These are phyloP conservation scores for Tyrophagus putrescentiae DNA, from an alignment of 1,140 invertebrate species.

Conservation along the genomic window DNA sequence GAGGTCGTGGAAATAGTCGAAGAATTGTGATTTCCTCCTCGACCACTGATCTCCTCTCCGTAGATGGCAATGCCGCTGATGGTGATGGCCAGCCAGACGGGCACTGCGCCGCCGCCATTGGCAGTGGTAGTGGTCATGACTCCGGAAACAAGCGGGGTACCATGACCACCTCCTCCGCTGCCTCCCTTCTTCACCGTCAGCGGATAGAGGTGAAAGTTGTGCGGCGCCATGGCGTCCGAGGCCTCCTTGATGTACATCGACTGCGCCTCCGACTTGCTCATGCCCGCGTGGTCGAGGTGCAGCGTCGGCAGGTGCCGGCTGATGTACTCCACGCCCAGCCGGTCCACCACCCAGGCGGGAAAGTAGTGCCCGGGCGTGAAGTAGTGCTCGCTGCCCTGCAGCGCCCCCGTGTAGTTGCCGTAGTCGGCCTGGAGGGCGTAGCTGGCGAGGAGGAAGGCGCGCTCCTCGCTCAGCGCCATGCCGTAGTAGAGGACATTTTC, in stretches of 20 bases:
- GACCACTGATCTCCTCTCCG: slow-evolving; percentile 32
- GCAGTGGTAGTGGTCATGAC: slow-evolving; percentile 46
- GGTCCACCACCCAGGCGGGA: slow-evolving; percentile 46
- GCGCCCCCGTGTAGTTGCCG: slow-evolving; percentile 47
- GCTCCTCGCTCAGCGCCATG: slow-evolving; percentile 43
- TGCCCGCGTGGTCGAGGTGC: slow-evolving; percentile 56
- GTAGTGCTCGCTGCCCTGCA: slow-evolving; percentile 37
- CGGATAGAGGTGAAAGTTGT: slow-evolving; percentile 79
- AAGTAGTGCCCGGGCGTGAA: slow-evolving; percentile 55
- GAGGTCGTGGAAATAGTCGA: too few relatives aligned
- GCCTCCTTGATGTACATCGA: slow-evolving; percentile 73
- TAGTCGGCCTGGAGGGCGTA: slow-evolving; percentile 77
- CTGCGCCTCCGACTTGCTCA: slow-evolving; percentile 59
- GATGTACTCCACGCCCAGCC: slow-evolving; percentile 46
- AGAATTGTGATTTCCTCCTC: too few relatives aligned
- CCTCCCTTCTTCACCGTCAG: slow-evolving; percentile 55
- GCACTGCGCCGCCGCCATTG: too few relatives aligned
- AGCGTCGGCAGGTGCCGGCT: slow-evolving; percentile 43
- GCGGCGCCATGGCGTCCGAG: slow-evolving; percentile 62
- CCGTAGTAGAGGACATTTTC: slow-evolving; percentile 55
- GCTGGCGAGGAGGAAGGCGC: slow-evolving; percentile 60
- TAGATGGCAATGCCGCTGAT: slow-evolving; percentile 71
- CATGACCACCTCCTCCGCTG: slow-evolving; percentile 41
- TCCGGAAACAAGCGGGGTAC: slow-evolving; percentile 53
- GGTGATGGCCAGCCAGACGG: slow-evolving; percentile 62